Base-by-base conservation (phyloP, 2,797 vertebrate genomes). In the Borostomias antarcticus region DNA sequence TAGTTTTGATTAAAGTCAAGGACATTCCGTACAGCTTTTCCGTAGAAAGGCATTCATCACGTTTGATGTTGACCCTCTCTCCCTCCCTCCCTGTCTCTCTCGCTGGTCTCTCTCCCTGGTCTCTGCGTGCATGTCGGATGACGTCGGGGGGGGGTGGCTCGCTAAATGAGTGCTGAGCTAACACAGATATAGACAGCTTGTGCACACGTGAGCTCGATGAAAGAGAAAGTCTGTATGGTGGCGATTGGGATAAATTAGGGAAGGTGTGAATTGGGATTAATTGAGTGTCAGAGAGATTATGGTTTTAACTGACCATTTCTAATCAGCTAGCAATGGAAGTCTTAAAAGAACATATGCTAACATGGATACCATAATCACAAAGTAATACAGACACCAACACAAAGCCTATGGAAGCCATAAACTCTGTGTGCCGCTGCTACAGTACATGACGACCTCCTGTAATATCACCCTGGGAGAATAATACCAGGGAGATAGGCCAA, bases 1-100 rank as follows among this genome's bases (percentile, higher is more conserved):
- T 95, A 96, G 95, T 96, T 98, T 98, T 98, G 96, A 98, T 98
- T 98, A 97, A 98, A 96, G 93, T 96, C 96, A 98, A 98, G 96
- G 96, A 97, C 96, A 83, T 95, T 98, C 91, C 82, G 93, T 94
- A 91, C 94, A 94, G 94, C 95, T 96, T 87, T 95, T 95, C 93
- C 87, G 91, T 90, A 93, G 95, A 96, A 97, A 97, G 91, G 79
- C 95, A 98, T 99, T 95, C 91, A 98, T 98, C 96, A 97, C 93
- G 92, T 95, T 92, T 88, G 88, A 94, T 93, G 93, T 91, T 95
- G 93, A 95, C 94, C 93, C 94, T 81, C 87, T 5, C n/a, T 11
- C 28, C 21, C 26, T n/a, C 33, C 21, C 29, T 30, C 45, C 77
- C 13, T 19, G 63, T 56, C 37, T 47, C 6, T 54, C n/a, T n/a